Percentiles rank a stretch among this genome's conserved stretches.
phyloP scores from a whole-genome alignment of 92 coral and sea anemone genomes.

The Palythoa grandiflora region DNA sequence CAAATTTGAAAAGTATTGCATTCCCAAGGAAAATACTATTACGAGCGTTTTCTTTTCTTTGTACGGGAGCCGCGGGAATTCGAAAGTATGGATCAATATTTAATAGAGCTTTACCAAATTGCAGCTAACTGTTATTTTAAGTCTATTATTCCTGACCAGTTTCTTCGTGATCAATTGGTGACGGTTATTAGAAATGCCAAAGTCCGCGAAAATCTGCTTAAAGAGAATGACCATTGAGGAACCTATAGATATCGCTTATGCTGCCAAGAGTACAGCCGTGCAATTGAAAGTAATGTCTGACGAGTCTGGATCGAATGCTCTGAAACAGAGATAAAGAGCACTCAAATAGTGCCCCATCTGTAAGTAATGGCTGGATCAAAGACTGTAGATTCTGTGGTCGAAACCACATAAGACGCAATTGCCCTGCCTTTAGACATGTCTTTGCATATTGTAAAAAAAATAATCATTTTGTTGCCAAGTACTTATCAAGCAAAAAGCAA shows the following conservation, averaged over 20 bases:
- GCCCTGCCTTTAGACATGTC: too few species aligned
- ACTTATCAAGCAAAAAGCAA: too few species aligned
- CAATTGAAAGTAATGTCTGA: slow-evolving; percentile 24
- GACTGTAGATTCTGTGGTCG: too few species aligned
- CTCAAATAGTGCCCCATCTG: neutral
- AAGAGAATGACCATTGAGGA: slow-evolving; percentile 50
- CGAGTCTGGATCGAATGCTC: slow-evolving; percentile 33
- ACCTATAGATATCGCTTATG: neutral
- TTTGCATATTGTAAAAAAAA: too few species aligned
- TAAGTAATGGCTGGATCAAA: too few species aligned
- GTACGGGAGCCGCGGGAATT: slow-evolving; percentile 52
- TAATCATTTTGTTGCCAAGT: too few species aligned
- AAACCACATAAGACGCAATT: too few species aligned
- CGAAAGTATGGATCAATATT: neutral
- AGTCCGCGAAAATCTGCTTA: slow-evolving; percentile 61
- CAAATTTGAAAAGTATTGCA: neutral
- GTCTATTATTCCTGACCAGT: neutral
- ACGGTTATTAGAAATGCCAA: slow-evolving; percentile 49
- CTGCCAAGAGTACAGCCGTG: slow-evolving; percentile 40
- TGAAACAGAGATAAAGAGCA: slow-evolving; percentile 23
- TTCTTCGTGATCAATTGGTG: slow-evolving; percentile 48
- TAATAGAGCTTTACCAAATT: neutral
- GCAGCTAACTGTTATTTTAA: slow-evolving; percentile 60
- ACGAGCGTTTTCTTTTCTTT: slow-evolving; percentile 57
- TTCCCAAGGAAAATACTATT: slow-evolving; percentile 45